phyloP scores from a whole-genome alignment of 2,888 invertebrate species.

The Thereva unica region DNA sequence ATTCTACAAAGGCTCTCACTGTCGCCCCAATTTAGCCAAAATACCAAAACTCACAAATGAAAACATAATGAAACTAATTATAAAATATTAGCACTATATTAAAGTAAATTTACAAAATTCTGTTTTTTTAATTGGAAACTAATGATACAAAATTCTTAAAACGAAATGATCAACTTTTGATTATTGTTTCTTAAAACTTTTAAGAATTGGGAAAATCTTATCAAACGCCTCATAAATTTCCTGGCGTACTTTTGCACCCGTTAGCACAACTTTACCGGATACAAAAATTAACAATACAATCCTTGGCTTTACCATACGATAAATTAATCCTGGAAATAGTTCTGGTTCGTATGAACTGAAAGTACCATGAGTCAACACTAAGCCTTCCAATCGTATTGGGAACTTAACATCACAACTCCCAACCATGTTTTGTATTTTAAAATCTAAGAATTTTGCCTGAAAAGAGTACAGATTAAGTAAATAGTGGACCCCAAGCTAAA shows the following conservation, averaged over 20 bases:
- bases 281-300: slow-evolving; percentile 98
- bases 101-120: too few relatives aligned
- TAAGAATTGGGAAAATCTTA: slow-evolving; percentile 94
- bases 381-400: slow-evolving; percentile 75
- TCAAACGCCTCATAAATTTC: slow-evolving; percentile 94
- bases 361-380: slow-evolving; percentile 74
- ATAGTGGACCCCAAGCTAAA: background rate
- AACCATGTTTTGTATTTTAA: slow-evolving; percentile 82
- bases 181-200: slow-evolving; percentile 89
- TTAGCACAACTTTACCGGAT: slow-evolving; percentile 97
- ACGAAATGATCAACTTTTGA: background rate
- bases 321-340: slow-evolving; percentile 96
- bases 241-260: slow-evolving; percentile 91
- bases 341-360: slow-evolving; percentile 95
- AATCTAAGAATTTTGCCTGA: slow-evolving; percentile 79
- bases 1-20: too few relatives aligned
- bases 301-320: slow-evolving; percentile 96
- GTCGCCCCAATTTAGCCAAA: too few relatives aligned
- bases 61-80: too few relatives aligned
- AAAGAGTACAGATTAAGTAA: slow-evolving; percentile 47
- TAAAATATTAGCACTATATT: too few relatives aligned
- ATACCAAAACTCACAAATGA: too few relatives aligned
- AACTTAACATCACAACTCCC: slow-evolving; percentile 79
- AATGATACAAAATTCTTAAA: too few relatives aligned
- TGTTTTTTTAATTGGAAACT: too few relatives aligned